These are phyloP conservation scores for Nansenia antarctica DNA, from an alignment of 2,113 vertebrate genomes.

Conservation along the genomic window DNA sequence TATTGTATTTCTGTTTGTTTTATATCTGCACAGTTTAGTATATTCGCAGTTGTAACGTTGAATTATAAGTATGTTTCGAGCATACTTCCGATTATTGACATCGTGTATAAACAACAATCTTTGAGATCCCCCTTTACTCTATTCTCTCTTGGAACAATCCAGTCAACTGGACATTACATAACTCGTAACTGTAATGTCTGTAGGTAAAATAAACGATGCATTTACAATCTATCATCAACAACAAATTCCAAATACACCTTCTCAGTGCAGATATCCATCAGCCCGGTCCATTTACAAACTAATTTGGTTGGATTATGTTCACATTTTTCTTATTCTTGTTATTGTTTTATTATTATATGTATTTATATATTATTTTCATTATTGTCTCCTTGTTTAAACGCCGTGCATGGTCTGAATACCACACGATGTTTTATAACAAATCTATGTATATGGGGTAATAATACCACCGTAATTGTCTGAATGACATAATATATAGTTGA, in stretches of 20 bases:
- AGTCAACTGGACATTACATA: constrained; percentile 58
- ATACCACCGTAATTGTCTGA: not conserved
- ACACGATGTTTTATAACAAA: too few relatives aligned
- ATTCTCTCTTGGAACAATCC: constrained; percentile 23
- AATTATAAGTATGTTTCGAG: accelerated
- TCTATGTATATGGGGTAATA: too few relatives aligned
- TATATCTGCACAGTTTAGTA: not conserved
- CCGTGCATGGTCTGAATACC: not conserved
- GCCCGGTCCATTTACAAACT: not conserved
- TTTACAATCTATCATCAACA: not conserved
- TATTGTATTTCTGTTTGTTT: not conserved
- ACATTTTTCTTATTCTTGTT: too few relatives aligned
- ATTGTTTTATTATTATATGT: not conserved
- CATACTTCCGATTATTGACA: not conserved
- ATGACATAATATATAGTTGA: too few relatives aligned
- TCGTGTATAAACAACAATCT: not conserved
- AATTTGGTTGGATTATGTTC: too few relatives aligned
- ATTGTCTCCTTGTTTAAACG: not conserved
- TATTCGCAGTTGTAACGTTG: accelerated
- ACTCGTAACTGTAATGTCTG: constrained; percentile 35
- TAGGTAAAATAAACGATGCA: constrained; percentile 45
- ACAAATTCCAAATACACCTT: not conserved
- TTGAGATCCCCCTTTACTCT: not conserved
- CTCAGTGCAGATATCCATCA: not conserved
- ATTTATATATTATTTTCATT: not conserved